Conservation (phyloP, 2,113 vertebrate species). For the Gasterosteus aculeatus region DNA sequence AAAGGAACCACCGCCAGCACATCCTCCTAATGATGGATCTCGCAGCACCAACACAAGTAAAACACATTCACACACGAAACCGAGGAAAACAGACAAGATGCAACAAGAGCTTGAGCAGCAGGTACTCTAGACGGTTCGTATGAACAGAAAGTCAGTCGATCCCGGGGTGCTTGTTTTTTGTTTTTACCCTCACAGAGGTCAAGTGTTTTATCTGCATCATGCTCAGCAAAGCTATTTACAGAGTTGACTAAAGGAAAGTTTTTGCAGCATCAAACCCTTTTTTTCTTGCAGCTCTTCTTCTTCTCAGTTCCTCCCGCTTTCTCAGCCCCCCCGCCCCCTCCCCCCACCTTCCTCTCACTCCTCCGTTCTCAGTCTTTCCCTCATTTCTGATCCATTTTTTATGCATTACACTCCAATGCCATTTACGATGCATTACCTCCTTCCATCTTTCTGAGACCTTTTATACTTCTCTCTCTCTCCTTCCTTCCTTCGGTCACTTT, state of each 20-base stretch:
- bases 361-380: slow-evolving; percentile 51
- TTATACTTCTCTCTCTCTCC: slow-evolving; percentile 47
- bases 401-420: slow-evolving; percentile 74
- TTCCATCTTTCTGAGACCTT: slow-evolving; percentile 67
- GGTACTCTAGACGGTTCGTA: slow-evolving; percentile 44
- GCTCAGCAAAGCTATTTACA: slow-evolving; percentile 42
- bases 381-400: slow-evolving; percentile 80
- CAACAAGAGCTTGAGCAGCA: slow-evolving; percentile 54
- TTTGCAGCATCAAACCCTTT: slow-evolving; percentile 45
- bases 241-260: slow-evolving; percentile 19
- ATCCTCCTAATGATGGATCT: slow-evolving; percentile 56
- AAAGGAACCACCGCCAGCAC: slow-evolving; percentile 44
- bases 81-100: slow-evolving; percentile 39
- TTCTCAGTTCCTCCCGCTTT: slow-evolving; percentile 40
- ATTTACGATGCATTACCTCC: slow-evolving; percentile 74
- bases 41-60: slow-evolving; percentile 29
- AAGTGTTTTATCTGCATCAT: slow-evolving; percentile 47
- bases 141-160: slow-evolving; percentile 34
- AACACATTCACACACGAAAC: slow-evolving; percentile 10
- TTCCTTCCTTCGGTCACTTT: slow-evolving; percentile 44
- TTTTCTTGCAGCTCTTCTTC: slow-evolving; percentile 39
- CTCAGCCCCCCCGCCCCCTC: slow-evolving; percentile 10
- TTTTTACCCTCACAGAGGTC: slow-evolving; percentile 55
- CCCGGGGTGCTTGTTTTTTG: slow-evolving; percentile 18
- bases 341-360: slow-evolving; percentile 41